Evolutionary conservation across 2,888 invertebrate species (phyloP).

Genomic region (Embidobia sp.): DNA sequence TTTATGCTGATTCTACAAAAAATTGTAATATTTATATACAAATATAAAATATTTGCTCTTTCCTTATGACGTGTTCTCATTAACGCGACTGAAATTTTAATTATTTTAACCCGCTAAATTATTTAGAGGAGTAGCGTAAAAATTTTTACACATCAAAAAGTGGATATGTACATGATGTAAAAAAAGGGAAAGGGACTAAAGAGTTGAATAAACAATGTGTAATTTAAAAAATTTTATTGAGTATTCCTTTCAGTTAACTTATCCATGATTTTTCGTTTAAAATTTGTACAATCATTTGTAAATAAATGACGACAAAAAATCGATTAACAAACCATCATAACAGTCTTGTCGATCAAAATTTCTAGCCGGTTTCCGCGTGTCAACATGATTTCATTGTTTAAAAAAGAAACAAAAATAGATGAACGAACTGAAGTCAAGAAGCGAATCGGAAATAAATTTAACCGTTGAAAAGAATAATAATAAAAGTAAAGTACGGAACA

Average conservation of each 20-base stretch:
- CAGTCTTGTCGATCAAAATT: conserved; percentile 35
- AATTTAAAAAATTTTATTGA: conserved; percentile 25
- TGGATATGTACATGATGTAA: too few species aligned
- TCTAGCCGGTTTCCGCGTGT: conserved; percentile 3
- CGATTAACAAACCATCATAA: conserved; percentile 5
- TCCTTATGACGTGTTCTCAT: too few species aligned
- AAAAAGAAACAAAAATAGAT: not conserved
- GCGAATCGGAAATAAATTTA: not conserved
- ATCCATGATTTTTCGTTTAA: not conserved
- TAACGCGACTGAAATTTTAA: too few species aligned
- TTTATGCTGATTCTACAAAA: too few species aligned
- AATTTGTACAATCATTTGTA: not conserved
- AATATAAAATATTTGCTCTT: too few species aligned
- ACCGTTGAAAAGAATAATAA: conserved; percentile 1
- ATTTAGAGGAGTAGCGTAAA: too few species aligned
- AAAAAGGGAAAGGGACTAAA: too few species aligned
- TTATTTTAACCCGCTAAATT: too few species aligned
- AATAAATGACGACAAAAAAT: not conserved
- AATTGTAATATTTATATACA: too few species aligned
- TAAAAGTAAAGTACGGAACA: conserved; percentile 7
- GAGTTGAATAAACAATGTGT: too few species aligned
- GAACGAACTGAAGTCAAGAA: not conserved
- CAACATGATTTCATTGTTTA: not conserved
- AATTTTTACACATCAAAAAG: too few species aligned
- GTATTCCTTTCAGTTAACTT: conserved; percentile 16